phyloP scores from a whole-genome alignment of 2,797 vertebrate genomes.

The Sebastes itinus region DNA sequence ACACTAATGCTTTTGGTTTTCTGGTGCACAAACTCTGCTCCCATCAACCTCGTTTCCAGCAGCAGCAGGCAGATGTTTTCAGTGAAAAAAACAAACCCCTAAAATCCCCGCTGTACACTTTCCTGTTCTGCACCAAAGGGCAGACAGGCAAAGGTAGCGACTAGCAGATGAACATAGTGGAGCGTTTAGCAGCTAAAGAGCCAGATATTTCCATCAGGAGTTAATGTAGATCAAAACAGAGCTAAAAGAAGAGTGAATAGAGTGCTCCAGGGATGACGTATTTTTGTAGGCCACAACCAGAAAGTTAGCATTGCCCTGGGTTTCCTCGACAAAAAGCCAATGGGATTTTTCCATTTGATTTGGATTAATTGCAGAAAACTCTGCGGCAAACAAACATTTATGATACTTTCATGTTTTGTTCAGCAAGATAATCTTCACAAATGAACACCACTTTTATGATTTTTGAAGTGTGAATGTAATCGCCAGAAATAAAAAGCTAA shows the following conservation, averaged over 20 bases:
- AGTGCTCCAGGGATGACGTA: no score
- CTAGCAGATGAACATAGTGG: not conserved
- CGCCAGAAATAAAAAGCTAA: no score
- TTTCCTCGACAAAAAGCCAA: no score
- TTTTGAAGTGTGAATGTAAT: no score
- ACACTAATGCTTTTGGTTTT: not conserved
- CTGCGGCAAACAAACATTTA: no score
- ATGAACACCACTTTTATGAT: no score
- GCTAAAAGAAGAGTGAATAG: not conserved
- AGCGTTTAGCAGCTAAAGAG: not conserved
- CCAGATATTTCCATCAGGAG: not conserved
- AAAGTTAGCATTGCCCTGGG: no score
- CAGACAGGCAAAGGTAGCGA: not conserved
- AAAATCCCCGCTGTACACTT: not conserved
- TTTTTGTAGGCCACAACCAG: no score
- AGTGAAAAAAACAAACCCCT: not conserved
- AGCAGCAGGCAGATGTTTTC: not conserved
- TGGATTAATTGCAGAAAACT: no score
- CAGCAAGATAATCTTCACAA: no score
- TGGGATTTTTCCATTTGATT: no score
- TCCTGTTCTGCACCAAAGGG: not conserved
- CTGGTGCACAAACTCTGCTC: not conserved
- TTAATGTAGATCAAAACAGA: not conserved
- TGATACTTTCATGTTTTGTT: no score
- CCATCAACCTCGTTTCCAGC: not conserved